These are phyloP conservation scores for Ispidina lecontei DNA, from an alignment of 2,797 vertebrate genomes.

Conservation along the genomic window DNA sequence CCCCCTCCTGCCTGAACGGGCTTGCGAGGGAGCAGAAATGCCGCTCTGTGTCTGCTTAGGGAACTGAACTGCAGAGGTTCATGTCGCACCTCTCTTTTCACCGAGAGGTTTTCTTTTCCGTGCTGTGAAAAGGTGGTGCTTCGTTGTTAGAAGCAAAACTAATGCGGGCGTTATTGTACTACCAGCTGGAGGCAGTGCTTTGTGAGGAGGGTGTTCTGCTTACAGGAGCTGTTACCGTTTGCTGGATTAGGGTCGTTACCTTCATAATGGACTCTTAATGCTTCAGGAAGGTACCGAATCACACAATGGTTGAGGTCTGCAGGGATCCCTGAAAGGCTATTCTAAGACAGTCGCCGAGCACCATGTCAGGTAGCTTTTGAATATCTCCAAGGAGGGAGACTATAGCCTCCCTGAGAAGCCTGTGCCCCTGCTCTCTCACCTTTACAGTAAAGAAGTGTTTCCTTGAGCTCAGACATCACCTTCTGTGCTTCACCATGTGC, in stretches of 20 bases:
- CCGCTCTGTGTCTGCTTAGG: neutral
- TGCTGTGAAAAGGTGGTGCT: neutral
- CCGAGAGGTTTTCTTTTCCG: neutral
- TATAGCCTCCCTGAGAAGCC: neutral
- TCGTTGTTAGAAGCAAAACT: neutral
- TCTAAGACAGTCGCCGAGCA: accelerated
- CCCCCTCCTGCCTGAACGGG: neutral
- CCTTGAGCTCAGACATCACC: neutral
- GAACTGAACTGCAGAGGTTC: neutral
- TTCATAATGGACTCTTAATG: neutral
- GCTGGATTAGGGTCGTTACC: neutral
- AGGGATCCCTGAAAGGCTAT: neutral
- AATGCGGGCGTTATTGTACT: neutral
- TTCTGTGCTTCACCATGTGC: neutral
- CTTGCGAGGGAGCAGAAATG: neutral
- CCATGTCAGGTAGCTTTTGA: neutral
- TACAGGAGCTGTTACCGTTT: neutral
- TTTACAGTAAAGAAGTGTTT: neutral
- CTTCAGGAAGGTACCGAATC: neutral
- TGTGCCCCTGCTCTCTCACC: neutral
- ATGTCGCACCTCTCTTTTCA: neutral
- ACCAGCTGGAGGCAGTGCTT: neutral
- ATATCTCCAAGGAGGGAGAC: neutral
- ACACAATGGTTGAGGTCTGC: neutral
- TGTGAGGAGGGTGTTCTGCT: neutral